These are phyloP conservation scores for Oscheius sp. DNA, from an alignment of 2,888 invertebrate species.

Conservation along the genomic window DNA sequence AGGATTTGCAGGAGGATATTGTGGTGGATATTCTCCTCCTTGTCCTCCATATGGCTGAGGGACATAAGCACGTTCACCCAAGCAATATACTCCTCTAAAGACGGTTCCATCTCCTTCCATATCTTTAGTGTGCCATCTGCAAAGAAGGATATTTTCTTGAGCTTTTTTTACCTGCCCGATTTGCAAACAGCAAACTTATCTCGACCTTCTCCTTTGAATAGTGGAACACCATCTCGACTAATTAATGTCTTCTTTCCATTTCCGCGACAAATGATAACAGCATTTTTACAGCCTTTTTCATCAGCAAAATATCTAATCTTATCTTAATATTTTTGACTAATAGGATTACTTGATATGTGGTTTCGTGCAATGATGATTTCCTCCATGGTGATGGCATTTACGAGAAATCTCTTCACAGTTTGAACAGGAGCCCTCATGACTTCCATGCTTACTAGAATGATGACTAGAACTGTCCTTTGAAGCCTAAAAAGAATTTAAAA, in stretches of 20 bases:
- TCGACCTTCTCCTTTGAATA: slow-evolving; percentile 1
- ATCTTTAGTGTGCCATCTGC: not conserved
- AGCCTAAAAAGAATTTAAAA: not conserved
- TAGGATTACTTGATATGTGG: not conserved
- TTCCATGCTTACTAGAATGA: not conserved
- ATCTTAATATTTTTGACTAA: not conserved
- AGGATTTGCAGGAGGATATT: not conserved
- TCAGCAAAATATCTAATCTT: not conserved
- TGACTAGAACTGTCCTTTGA: not conserved
- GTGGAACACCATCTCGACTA: not conserved
- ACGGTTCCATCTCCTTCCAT: not conserved
- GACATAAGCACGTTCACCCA: not conserved
- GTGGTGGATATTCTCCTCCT: not conserved
- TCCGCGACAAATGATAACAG: not conserved
- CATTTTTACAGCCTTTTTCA: not conserved
- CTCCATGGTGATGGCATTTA: not conserved
- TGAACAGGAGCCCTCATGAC: not conserved
- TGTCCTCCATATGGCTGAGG: too few species aligned
- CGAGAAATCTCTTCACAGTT: not conserved
- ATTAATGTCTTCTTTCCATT: not conserved
- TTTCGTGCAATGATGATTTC: not conserved
- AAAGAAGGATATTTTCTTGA: not conserved
- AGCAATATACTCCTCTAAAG: not conserved
- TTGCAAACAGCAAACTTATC: not conserved
- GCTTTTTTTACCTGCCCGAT: slow-evolving; percentile 1